phyloP scores from a whole-genome alignment of 2,888 invertebrate genomes.

The Mesorhabditis sp. region DNA sequence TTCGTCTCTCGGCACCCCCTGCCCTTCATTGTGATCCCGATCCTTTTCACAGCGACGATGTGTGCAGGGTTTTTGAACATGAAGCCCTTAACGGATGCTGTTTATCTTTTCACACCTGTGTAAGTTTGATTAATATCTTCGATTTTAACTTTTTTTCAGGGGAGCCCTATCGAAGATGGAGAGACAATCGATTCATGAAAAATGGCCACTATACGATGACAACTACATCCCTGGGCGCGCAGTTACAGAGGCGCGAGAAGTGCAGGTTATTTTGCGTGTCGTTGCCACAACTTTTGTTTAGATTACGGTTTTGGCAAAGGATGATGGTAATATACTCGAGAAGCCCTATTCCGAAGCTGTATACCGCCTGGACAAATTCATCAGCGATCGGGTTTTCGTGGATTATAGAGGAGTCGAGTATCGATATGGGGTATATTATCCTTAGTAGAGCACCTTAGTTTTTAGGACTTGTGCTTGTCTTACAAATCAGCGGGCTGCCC shows the following conservation, averaged over 20 bases:
- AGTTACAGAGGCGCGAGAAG: constrained; percentile 56
- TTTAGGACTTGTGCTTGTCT: constrained; percentile 52
- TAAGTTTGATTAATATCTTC: constrained; percentile 3
- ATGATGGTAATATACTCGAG: constrained; percentile 76
- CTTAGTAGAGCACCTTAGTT: not conserved
- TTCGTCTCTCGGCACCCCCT: constrained; percentile 46
- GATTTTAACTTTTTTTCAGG: not conserved
- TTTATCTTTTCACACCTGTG: constrained; percentile 56
- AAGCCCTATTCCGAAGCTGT: constrained; percentile 61
- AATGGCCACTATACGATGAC: constrained; percentile 56
- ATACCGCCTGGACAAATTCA: constrained; percentile 47
- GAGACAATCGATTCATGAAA: constrained; percentile 52
- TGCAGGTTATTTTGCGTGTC: constrained; percentile 41
- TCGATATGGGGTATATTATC: not conserved
- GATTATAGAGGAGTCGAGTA: not conserved
- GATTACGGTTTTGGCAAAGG: constrained; percentile 77
- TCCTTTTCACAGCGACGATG: constrained; percentile 48
- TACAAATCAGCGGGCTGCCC: constrained; percentile 32
- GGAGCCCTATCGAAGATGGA: constrained; percentile 51
- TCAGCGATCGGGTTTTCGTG: constrained; percentile 17
- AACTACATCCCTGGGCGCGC: constrained; percentile 57
- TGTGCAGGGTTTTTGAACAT: constrained; percentile 47
- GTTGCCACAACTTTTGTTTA: constrained; percentile 20
- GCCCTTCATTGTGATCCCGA: constrained; percentile 54
- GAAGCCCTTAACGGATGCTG: constrained; percentile 50